Conservation (phyloP, 1,140 invertebrate genomes). For the Anastatus disparis region DNA sequence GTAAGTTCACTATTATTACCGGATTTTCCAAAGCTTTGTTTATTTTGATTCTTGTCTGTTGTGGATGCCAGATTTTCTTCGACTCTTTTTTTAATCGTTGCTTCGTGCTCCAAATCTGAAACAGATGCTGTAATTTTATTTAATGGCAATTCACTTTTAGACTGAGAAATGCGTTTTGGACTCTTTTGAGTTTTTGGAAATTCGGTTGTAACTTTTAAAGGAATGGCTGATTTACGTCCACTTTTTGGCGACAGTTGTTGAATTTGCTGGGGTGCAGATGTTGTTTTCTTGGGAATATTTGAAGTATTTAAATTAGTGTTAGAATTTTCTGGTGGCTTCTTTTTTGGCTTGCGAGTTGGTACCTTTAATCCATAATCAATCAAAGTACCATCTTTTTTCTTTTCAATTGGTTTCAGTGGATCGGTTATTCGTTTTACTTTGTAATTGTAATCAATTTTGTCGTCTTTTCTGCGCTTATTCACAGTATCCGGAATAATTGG, state of each 20-base stretch:
- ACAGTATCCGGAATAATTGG: too few relatives aligned
- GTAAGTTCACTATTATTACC: too few relatives aligned
- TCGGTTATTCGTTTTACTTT: background rate
- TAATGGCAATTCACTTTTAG: background rate
- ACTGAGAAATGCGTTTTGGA: background rate
- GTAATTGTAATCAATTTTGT: background rate
- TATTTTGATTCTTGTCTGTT: too few relatives aligned
- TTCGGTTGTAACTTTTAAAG: too few relatives aligned
- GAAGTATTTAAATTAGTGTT: too few relatives aligned
- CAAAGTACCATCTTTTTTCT: constrained; percentile 46
- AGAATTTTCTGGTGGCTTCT: constrained; percentile 7
- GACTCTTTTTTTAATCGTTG: constrained; percentile 40
- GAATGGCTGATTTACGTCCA: too few relatives aligned
- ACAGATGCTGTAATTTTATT: background rate
- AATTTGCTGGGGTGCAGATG: background rate
- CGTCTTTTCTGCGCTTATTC: background rate
- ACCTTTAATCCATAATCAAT: constrained; percentile 49
- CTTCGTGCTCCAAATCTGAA: constrained; percentile 25
- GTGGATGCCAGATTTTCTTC: constrained; percentile 29
- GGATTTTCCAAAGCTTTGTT: too few relatives aligned
- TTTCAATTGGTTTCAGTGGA: constrained; percentile 47
- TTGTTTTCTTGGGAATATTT: background rate
- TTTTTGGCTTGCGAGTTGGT: constrained; percentile 38
- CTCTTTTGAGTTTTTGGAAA: background rate
- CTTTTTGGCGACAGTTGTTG: background rate